A percentile compares a stretch with the other conserved stretches of the same genome.
Evolutionary conservation across 2,888 invertebrate genomes (phyloP).

Genomic region (Camptogramma bilineatum): DNA sequence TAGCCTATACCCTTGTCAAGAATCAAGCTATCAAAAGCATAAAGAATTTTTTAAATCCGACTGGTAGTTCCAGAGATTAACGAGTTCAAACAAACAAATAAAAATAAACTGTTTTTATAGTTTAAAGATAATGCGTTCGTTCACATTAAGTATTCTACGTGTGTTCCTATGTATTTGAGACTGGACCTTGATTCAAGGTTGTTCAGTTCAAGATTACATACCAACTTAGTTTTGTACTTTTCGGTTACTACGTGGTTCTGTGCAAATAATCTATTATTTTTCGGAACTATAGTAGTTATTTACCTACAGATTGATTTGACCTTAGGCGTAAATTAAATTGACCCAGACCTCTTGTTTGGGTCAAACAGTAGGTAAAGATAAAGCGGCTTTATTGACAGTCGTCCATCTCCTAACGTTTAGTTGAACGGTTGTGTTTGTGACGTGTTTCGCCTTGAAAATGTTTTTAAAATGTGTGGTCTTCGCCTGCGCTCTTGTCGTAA

Average conservation of each 20-base stretch:
- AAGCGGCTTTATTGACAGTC: conserved; percentile 6
- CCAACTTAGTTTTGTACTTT: not conserved
- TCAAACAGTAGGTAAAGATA: conserved; percentile 19
- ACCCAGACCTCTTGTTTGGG: conserved; percentile 25
- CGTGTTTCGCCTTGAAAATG: conserved; percentile 30
- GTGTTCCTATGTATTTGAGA: not conserved
- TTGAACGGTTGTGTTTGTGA: conserved; percentile 6
- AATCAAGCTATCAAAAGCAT: no score
- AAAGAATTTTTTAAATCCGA: no score
- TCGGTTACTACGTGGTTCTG: not conserved
- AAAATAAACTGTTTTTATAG: no score
- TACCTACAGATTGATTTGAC: conserved; percentile 5
- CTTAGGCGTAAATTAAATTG: conserved; percentile 2
- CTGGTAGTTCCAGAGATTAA: no score
- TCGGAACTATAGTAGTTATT: not conserved
- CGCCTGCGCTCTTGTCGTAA: conserved; percentile 37
- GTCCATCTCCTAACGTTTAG: conserved; percentile 6
- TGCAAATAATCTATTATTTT: not conserved
- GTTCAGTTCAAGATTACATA: not conserved
- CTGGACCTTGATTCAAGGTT: conserved; percentile 8
- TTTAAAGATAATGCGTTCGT: not conserved
- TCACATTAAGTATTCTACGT: not conserved
- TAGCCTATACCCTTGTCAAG: no score
- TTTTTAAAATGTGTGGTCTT: conserved; percentile 30
- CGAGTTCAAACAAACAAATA: no score